Conservation (phyloP, 2,797 vertebrate genomes). For the Sciurus carolinensis region DNA sequence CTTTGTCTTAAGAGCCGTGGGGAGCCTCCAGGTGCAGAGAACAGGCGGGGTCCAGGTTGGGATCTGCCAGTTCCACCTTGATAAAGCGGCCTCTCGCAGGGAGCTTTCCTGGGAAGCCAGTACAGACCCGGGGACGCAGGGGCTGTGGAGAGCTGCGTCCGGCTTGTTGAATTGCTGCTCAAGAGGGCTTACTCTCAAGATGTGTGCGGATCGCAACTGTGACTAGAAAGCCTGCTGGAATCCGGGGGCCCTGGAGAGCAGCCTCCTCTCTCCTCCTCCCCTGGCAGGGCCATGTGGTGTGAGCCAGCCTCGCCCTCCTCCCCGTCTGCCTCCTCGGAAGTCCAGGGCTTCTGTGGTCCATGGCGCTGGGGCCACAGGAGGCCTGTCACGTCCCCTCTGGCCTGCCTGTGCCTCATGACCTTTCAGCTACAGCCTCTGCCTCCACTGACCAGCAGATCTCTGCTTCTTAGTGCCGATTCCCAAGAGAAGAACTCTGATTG, state of each 20-base stretch:
- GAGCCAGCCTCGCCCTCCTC: background rate
- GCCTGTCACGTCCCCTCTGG: background rate
- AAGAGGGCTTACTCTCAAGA: slow-evolving; percentile 63
- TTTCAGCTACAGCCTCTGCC: background rate
- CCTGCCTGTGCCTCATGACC: background rate
- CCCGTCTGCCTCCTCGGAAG: background rate
- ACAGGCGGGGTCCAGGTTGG: background rate
- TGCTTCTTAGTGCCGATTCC: slow-evolving; percentile 30
- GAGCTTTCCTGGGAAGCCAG: background rate
- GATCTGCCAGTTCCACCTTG: background rate
- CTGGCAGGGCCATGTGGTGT: background rate
- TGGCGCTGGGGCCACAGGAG: no score
- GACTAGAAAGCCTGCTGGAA: background rate
- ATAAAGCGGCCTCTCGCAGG: background rate
- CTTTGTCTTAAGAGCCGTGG: background rate
- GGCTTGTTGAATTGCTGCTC: slow-evolving; percentile 25
- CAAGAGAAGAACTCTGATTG: slow-evolving; percentile 52
- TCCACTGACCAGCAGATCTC: background rate
- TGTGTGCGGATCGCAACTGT: background rate
- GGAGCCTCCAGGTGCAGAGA: background rate
- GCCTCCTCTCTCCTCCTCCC: no score
- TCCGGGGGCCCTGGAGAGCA: background rate
- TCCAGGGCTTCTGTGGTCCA: background rate
- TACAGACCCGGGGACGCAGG: background rate
- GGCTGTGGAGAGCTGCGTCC: background rate